Conservation (phyloP, 92 coral and sea anemone genomes). For the Siderastrea radians region DNA sequence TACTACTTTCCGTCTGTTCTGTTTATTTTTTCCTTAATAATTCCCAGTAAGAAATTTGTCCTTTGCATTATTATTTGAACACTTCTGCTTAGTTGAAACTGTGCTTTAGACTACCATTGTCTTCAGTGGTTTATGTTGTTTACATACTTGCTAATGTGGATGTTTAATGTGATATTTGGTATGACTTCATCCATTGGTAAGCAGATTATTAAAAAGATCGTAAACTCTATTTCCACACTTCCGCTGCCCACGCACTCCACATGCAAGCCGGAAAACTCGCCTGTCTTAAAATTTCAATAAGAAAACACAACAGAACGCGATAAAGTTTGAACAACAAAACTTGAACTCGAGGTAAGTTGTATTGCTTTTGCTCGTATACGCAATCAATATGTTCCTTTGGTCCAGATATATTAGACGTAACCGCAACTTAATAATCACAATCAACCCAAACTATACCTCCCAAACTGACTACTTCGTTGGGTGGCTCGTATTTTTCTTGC, state of each 20-base stretch:
- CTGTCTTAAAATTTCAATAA: background rate
- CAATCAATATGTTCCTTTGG: no score
- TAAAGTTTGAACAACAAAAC: background rate
- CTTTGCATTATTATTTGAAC: background rate
- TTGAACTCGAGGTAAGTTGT: background rate
- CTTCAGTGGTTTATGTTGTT: background rate
- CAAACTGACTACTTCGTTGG: no score
- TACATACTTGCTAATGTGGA: background rate
- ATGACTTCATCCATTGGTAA: background rate
- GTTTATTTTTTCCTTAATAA: no score
- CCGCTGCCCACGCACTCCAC: background rate
- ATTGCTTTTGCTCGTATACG: background rate
- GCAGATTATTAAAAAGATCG: background rate
- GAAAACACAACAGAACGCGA: background rate
- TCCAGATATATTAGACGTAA: no score
- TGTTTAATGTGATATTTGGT: no score
- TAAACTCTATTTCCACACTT: background rate
- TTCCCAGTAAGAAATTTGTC: no score
- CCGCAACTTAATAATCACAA: background rate
- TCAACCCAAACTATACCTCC: no score
- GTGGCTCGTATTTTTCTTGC: no score
- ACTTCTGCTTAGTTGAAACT: no score
- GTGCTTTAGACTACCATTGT: background rate
- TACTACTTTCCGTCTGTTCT: no score
- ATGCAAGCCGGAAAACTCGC: slow-evolving; percentile 6